Base-by-base conservation (phyloP, 2,113 vertebrate species). In the Heptranchias perlo region DNA sequence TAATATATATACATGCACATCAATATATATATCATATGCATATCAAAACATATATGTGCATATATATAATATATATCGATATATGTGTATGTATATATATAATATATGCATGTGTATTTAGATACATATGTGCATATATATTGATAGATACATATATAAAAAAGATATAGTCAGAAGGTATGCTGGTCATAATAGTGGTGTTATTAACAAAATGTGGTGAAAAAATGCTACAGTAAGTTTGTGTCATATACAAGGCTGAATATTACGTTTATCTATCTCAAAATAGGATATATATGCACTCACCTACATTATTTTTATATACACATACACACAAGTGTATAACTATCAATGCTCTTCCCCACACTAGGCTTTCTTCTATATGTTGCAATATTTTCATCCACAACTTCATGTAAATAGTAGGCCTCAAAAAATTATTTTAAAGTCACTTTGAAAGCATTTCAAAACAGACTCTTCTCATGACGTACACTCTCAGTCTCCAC, bases 211-310 rank as follows among this genome's bases (percentile, higher is more conserved):
- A n/a, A 78, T n/a, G 73, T 78, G 35, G 11, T 78, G 0, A 58
- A 67, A 25, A 67, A 3, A 5, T 67, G 65, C 23, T 67, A n/a
- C 31, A 11, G 7, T n/a, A n/a, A 11, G 11, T 39, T 8, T 76
- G 4, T 76, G 69, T 35, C 16, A 78, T 78, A 78, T 39, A 35
- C 73, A 78, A n/a, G 7, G 35, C 2, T 78, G n/a, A 78, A 16
- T 78, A 14, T 78, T 78, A 78, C 16, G 73, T 39, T 78, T 78
- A 78, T 14, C 73, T 78, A 11, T 78, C n/a, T 78, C 73, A 8
- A n/a, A 78, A 39, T 78, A 76, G 69, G 69, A 76, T 76, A 76
- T 76, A 76, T n/a, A 78, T 78, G n/a, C n/a, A n/a, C n/a, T n/a
- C n/a, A 39, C 11, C n/a, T 35, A 78, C 35, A 78, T 78, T n/a